Conservation (phyloP, 1,140 invertebrate species). For the Kradibia gibbosae region DNA sequence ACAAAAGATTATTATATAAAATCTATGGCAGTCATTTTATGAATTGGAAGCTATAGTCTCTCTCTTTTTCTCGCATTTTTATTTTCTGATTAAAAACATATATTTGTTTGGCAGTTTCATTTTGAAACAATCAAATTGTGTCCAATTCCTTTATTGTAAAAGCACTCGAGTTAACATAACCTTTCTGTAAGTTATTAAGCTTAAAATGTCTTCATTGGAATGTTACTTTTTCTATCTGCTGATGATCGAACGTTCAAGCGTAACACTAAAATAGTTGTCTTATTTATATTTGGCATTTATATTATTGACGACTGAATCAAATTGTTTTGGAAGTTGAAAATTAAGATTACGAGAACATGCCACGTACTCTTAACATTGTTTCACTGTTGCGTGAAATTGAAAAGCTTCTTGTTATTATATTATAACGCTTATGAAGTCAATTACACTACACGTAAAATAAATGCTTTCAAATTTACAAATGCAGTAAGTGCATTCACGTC, state of each 20-base stretch:
- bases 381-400: not conserved
- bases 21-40: slow-evolving; percentile 27
- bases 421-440: slow-evolving; percentile 1
- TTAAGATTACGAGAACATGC: slow-evolving; percentile 8
- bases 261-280: not conserved
- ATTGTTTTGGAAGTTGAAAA: slow-evolving; percentile 5
- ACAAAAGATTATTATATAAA: slow-evolving; percentile 28
- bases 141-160: not conserved
- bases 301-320: slow-evolving; percentile 6
- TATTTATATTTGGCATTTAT: slow-evolving; percentile 19
- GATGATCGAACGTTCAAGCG: not conserved
- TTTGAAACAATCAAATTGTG: slow-evolving; percentile 2
- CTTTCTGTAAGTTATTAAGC: not conserved
- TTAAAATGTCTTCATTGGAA: not conserved
- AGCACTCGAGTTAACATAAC: not conserved
- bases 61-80: slow-evolving; percentile 22
- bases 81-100: slow-evolving; percentile 32
- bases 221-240: not conserved
- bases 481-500: slow-evolving; percentile 49
- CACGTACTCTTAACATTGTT: not conserved
- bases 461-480: slow-evolving; percentile 54
- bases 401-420: not conserved
- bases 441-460: slow-evolving; percentile 41
- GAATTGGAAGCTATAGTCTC: slow-evolving; percentile 5
- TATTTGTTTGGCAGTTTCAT: slow-evolving; percentile 36